Percentiles rank a stretch among this genome's conserved stretches.
These are phyloP conservation scores for Chrysoperla carnea DNA, from an alignment of 1,140 invertebrate species.

Conservation along the genomic window DNA sequence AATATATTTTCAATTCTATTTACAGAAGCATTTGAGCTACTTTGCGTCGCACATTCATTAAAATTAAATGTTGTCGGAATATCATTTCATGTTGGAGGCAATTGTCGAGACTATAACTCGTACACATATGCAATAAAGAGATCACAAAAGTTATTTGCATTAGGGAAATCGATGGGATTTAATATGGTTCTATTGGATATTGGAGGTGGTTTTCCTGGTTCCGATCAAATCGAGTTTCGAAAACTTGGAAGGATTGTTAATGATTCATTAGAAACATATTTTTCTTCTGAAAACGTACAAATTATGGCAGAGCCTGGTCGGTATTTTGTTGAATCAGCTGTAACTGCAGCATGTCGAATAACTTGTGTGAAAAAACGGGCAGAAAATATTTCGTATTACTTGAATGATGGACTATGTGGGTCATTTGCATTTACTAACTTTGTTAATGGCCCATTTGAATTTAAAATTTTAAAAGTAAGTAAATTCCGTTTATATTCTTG, in stretches of 20 bases:
- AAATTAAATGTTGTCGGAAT: neutral
- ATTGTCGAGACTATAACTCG: neutral
- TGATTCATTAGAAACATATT: neutral
- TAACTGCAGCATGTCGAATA: neutral
- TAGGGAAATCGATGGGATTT: neutral
- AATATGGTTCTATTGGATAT: neutral
- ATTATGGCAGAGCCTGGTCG: neutral
- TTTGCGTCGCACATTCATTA: neutral
- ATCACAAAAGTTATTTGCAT: neutral
- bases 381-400: no score
- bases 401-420: no score
- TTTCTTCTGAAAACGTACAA: neutral
- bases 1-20: no score
- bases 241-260: neutral
- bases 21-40: no score
- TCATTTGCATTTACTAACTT: no score
- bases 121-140: neutral
- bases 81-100: neutral
- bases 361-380: neutral
- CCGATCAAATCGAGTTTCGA: neutral
- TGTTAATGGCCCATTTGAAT: no score
- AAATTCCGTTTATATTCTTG: no score
- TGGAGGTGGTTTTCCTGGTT: neutral
- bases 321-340: neutral
- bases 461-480: no score